Evolutionary conservation across 1,140 invertebrate genomes (phyloP).

Genomic region (Drosophila kohkoa): DNA sequence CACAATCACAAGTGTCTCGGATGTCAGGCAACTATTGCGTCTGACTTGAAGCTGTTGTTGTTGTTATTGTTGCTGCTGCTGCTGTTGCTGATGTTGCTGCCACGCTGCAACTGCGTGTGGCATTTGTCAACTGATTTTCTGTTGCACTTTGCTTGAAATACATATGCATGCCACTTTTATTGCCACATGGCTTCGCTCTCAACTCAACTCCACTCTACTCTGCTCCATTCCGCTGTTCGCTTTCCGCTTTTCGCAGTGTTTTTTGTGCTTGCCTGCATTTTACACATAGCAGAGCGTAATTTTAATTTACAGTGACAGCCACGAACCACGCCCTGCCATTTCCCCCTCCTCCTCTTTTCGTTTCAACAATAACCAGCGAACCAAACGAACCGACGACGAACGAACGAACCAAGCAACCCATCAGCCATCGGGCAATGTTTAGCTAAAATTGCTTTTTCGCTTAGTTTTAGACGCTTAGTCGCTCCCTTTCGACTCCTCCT

Average conservation of each 20-base stretch:
- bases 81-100: slow-evolving; percentile 16
- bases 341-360: not conserved
- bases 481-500: slow-evolving; percentile 55
- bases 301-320: slow-evolving; percentile 72
- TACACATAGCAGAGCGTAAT: slow-evolving; percentile 68
- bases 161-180: slow-evolving; percentile 73
- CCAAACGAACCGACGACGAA: not conserved
- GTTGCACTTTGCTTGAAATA: slow-evolving; percentile 74
- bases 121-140: slow-evolving; percentile 81
- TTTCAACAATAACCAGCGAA: not conserved
- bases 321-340: slow-evolving; percentile 15
- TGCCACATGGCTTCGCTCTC: slow-evolving; percentile 55
- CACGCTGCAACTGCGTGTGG: slow-evolving; percentile 50
- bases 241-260: slow-evolving; percentile 17
- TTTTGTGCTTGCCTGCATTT: slow-evolving; percentile 70
- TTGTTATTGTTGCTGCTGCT: slow-evolving; percentile 1
- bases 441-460: slow-evolving; percentile 76
- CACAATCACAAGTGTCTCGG: slow-evolving; percentile 53
- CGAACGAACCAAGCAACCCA: slow-evolving; percentile 5
- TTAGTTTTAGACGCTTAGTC: slow-evolving; percentile 65
- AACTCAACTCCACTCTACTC: not conserved
- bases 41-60: slow-evolving; percentile 11
- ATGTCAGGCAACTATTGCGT: slow-evolving; percentile 33
- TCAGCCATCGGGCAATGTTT: slow-evolving; percentile 54
- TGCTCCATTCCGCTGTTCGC: not conserved